Evolutionary conservation across 2,113 vertebrate genomes (phyloP).

Genomic region (Charadrius vociferus): DNA sequence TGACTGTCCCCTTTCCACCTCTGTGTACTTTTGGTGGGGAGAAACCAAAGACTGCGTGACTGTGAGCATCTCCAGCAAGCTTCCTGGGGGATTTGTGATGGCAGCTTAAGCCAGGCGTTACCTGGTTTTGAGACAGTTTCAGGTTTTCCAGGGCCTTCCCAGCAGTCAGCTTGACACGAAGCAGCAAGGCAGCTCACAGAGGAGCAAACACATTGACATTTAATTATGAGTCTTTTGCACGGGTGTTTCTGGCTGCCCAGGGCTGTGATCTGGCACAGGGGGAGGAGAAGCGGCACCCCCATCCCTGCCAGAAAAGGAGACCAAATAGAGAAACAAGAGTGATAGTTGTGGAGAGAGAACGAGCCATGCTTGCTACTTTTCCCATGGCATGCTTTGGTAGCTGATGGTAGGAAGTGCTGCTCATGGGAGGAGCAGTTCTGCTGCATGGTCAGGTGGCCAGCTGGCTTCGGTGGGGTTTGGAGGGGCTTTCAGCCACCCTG

Average conservation of each 20-base stretch:
- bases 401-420: neutral
- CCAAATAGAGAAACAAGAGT: neutral
- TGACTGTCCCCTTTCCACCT: neutral
- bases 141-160: neutral
- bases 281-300: neutral
- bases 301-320: neutral
- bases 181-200: neutral
- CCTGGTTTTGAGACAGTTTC: neutral
- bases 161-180: neutral
- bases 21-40: neutral
- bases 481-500: neutral
- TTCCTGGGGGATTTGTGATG: neutral
- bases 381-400: neutral
- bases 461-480: fast-evolving
- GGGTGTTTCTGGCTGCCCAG: constrained; percentile 28
- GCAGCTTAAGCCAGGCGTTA: neutral
- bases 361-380: neutral
- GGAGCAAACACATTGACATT: constrained; percentile 18
- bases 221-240: neutral
- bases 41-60: neutral
- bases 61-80: neutral
- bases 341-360: neutral
- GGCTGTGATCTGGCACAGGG: constrained; percentile 42
- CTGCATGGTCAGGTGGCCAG: neutral
- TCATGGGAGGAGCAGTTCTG: fast-evolving